phyloP scores from a whole-genome alignment of 2,888 invertebrate species.

The Elmis aenea region DNA sequence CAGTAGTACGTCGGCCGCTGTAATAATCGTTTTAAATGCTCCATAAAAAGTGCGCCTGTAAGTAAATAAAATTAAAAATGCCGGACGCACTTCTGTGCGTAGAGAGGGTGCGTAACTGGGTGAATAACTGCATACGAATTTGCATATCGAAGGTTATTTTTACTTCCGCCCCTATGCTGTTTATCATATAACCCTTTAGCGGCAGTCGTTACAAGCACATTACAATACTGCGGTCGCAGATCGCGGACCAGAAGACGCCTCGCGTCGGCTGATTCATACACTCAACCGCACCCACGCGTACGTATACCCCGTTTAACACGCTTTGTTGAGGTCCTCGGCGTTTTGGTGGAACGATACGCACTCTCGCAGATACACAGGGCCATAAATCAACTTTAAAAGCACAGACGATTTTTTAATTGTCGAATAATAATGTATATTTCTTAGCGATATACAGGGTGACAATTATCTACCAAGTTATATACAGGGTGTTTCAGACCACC shows the following conservation, averaged over 20 bases:
- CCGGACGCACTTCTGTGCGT: conserved; percentile 24
- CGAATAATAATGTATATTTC: conserved; percentile 1
- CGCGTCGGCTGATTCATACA: conserved; percentile 30
- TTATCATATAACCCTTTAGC: conserved; percentile 44
- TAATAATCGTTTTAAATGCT: conserved; percentile 35
- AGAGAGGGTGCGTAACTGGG: conserved; percentile 41
- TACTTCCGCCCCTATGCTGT: conserved; percentile 46
- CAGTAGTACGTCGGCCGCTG: conserved; percentile 27
- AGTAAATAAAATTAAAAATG: conserved; percentile 35
- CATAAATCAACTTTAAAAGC: conserved; percentile 1
- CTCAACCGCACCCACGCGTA: conserved; percentile 23
- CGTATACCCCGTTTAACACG: too few species aligned
- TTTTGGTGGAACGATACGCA: too few species aligned
- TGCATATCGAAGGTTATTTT: conserved; percentile 46
- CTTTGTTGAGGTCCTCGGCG: too few species aligned
- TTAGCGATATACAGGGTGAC: too few species aligned
- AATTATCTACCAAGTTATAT: too few species aligned
- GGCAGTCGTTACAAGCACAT: conserved; percentile 38
- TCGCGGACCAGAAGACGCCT: conserved; percentile 24
- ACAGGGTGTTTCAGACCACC: too few species aligned
- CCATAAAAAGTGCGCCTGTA: conserved; percentile 34
- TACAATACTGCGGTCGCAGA: conserved; percentile 24
- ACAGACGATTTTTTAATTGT: not conserved
- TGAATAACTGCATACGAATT: conserved; percentile 44
- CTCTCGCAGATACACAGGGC: not conserved